Conservation (phyloP, 2,113 vertebrate genomes). For the Amblyornis subalaris region DNA sequence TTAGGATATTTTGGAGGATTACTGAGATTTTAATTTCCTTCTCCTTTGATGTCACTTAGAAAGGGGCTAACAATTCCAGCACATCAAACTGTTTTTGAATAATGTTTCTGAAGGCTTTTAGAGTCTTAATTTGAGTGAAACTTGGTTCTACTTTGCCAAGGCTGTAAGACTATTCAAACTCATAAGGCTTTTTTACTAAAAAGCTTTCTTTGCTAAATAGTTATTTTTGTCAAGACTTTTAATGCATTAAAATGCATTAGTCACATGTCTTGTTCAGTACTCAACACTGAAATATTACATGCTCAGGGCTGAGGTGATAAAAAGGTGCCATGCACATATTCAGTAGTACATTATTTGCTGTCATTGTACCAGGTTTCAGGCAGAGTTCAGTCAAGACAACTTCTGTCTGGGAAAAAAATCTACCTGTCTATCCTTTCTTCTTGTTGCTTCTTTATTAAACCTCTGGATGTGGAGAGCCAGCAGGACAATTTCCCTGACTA, state of each 20-base stretch:
- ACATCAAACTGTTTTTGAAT: conserved; percentile 17
- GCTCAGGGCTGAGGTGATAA: background rate
- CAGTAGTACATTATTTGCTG: background rate
- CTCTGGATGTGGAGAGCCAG: background rate
- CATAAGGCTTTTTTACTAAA: conserved; percentile 16
- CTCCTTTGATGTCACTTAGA: conserved; percentile 13
- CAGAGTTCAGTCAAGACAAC: background rate
- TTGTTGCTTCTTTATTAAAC: background rate
- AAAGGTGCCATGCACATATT: conserved; percentile 2
- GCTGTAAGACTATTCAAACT: background rate
- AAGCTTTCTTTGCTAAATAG: conserved; percentile 42
- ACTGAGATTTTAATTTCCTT: conserved; percentile 19
- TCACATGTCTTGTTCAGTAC: conserved; percentile 1
- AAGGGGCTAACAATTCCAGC: conserved; percentile 10
- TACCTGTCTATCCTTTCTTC: background rate
- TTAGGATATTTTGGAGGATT: conserved; percentile 2
- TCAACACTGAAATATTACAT: background rate
- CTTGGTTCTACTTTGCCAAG: background rate
- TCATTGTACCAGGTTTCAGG: background rate
- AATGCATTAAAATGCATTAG: conserved; percentile 50
- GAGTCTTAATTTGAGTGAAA: conserved; percentile 35
- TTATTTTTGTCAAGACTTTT: conserved; percentile 41
- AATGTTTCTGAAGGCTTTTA: conserved; percentile 31
- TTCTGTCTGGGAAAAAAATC: background rate
- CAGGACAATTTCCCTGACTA: background rate